Evolutionary conservation across 2,113 vertebrate species (phyloP), one percentile per base, ranked within the genome.

Genomic region (Chaetura pelagica): DNA sequence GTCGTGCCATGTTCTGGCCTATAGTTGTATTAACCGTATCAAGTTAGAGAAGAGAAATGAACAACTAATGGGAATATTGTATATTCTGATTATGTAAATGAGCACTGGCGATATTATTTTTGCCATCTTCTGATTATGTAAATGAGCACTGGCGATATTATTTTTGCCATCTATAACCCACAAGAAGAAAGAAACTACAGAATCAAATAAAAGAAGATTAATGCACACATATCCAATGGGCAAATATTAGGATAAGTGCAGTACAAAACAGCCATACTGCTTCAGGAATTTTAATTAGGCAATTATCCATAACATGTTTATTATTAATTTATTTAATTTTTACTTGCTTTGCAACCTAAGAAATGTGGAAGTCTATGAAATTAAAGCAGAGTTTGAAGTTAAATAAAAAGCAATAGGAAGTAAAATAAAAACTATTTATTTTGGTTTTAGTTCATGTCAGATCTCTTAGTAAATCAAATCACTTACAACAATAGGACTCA

Each of bases 231-330:
- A 32, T 77, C 26, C 17, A 81, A 27, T 58, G 58, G 34, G 21
- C 3, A 4, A 90, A 49, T 80, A 77, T 44, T 71, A 86, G 27
- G 12, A 12, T 44, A 71, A 91, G 15, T 74, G 34, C 10, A 34
- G 32, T 52, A 88, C 46, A 74, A 83, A 87, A n/a, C 22, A 84
- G 5, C 11, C 44, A 58, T 38, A 21, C 8, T 86, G 12, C 26
- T 72, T 90, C 64, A 68, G 76, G 34, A 81, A 77, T 95, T 96
- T 90, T 90, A 84, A 71, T 84, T 44, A 74, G 35, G 9, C 42
- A 84, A 74, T 81, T 88, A 77, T 27, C 38, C 19, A 10, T 78
- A 74, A 71, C 18, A 38, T 19, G 3, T 71, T 96, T 80, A 42
- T 72, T 76, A 88, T 15, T 2, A 90, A 74, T 86, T 77, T 67